Conservation (phyloP, 2,888 invertebrate species). For the Branchipolynoe longqiensis region DNA sequence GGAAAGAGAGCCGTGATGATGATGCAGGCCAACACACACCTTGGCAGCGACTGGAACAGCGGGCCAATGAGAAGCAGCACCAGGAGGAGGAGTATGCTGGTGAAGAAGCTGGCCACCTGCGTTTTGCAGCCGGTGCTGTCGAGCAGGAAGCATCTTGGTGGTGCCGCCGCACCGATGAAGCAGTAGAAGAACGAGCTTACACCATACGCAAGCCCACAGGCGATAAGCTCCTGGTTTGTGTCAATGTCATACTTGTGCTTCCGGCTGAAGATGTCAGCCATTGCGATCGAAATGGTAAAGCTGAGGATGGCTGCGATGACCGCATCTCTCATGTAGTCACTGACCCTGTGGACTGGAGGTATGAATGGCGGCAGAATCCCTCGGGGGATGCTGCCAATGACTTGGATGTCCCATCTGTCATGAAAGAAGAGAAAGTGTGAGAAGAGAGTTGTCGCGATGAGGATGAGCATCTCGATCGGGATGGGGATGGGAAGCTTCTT, state of each 20-base stretch:
- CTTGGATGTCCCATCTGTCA: conserved; percentile 50
- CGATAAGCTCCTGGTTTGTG: conserved; percentile 78
- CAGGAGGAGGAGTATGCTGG: conserved; percentile 76
- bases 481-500: conserved; percentile 87
- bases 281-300: conserved; percentile 69
- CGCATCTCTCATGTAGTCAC: conserved; percentile 71
- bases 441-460: conserved; percentile 74
- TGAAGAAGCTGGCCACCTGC: conserved; percentile 75
- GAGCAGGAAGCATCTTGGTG: conserved; percentile 79
- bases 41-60: conserved; percentile 77
- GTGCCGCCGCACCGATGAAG: conserved; percentile 82
- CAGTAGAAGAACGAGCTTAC: conserved; percentile 81
- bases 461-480: conserved; percentile 80
- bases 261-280: conserved; percentile 69
- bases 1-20: conserved; percentile 82
- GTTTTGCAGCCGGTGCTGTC: conserved; percentile 78
- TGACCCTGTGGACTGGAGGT: conserved; percentile 73
- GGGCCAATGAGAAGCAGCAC: conserved; percentile 78
- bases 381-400: conserved; percentile 70
- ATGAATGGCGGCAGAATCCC: conserved; percentile 75
- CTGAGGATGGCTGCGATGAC: conserved; percentile 68
- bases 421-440: conserved; percentile 71
- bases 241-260: conserved; percentile 69
- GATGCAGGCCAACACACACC: conserved; percentile 81
- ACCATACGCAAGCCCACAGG: conserved; percentile 81